Conservation (phyloP, 2,797 vertebrate species). For the Enteromius argenteus region DNA sequence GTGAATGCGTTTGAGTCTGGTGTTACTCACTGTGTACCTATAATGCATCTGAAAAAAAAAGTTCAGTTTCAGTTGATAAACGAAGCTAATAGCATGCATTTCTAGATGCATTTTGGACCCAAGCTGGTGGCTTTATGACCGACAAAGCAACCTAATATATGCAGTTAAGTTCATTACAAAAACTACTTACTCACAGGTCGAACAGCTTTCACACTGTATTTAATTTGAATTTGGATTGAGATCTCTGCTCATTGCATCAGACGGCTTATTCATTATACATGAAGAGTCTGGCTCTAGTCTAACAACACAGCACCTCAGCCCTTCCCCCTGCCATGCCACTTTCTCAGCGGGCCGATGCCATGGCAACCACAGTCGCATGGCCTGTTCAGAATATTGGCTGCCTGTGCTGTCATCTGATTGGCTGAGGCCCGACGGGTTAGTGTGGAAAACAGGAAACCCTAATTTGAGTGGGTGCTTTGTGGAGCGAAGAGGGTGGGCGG, state of each 20-base stretch:
- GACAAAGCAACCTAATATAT: not conserved
- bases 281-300: constrained; percentile 33
- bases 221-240: constrained; percentile 30
- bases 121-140: not conserved
- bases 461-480: constrained; percentile 80
- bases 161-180: constrained; percentile 2
- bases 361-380: constrained; percentile 73
- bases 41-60: constrained; percentile 7
- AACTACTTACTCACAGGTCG: not conserved
- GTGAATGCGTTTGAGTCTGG: constrained; percentile 5
- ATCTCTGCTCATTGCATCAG: not conserved
- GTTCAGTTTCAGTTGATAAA: constrained; percentile 23
- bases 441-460: constrained; percentile 84
- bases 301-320: constrained; percentile 31
- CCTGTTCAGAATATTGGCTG: constrained; percentile 70
- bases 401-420: constrained; percentile 74
- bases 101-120: constrained; percentile 1
- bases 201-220: constrained; percentile 5
- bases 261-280: constrained; percentile 1
- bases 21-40: constrained; percentile 21
- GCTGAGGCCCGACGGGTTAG: constrained; percentile 70
- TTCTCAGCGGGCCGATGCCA: constrained; percentile 70
- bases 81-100: not conserved
- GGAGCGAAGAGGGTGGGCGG: constrained; percentile 79
- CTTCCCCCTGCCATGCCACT: constrained; percentile 60